Evolutionary conservation across 2,888 invertebrate genomes (phyloP).

Genomic region (Onchidella celtica): DNA sequence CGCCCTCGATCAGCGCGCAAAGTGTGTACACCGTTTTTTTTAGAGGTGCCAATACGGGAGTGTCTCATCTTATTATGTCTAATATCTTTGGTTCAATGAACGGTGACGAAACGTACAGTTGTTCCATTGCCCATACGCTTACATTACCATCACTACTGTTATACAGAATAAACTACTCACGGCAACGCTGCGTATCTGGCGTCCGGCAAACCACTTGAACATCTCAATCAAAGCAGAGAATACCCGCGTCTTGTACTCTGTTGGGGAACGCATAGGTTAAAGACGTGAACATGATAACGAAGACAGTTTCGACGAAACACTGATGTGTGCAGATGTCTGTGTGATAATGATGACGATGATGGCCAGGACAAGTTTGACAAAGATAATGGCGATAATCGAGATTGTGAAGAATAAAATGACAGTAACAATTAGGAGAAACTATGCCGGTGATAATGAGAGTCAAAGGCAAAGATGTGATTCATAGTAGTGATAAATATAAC

Average conservation of each 20-base stretch:
- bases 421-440: background rate
- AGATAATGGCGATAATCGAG: constrained; percentile 18
- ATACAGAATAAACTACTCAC: constrained; percentile 78
- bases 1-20: too few relatives aligned
- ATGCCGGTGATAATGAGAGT: background rate
- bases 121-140: too few relatives aligned
- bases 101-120: too few relatives aligned
- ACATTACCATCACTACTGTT: too few relatives aligned
- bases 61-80: too few relatives aligned
- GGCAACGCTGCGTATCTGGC: constrained; percentile 97
- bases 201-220: constrained; percentile 96
- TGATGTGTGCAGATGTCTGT: background rate
- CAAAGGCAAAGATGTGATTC: background rate
- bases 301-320: background rate
- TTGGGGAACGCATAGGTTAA: background rate
- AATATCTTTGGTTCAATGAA: too few relatives aligned
- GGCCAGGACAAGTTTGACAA: background rate
- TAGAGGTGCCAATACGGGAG: too few relatives aligned
- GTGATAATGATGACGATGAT: constrained; percentile 2
- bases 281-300: too few relatives aligned
- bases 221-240: constrained; percentile 83
- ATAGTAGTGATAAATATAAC: background rate
- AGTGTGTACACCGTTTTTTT: too few relatives aligned
- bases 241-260: constrained; percentile 61
- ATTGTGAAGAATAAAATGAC: background rate